Evolutionary conservation across 2,888 invertebrate genomes (phyloP), one percentile per base, ranked within the genome.

Genomic region (Formica aserva): DNA sequence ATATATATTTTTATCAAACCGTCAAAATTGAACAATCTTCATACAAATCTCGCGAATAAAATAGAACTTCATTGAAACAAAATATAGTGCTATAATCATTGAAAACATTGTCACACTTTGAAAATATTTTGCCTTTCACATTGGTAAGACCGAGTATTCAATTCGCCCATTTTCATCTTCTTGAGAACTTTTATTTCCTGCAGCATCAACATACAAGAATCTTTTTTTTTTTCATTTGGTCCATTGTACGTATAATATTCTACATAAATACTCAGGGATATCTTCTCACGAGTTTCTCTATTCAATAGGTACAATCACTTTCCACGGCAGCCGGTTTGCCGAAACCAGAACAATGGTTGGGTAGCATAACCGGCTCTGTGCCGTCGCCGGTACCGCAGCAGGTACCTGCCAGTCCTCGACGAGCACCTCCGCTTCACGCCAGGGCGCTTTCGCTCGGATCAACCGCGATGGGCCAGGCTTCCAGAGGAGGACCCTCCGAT

Each of bases 321-420:
- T 94, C 95, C 69, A 94, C 95, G 84, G 91, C 93, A 26, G 89
- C 91, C 38, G 93, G 93, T 82, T 95, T 97, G 93, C 98, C 98
- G 38, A 97, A 97, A 94, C 97, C 98, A 0, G 98, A 98, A 91
- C 98, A 98, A 91, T 98, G 98, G 98, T 95, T 98, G 88, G 97
- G 97, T 11, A 96, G 97, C 91, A 96, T 97, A 65, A 96, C 97
- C 18, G 96, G 96, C 88, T 96, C 96, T 86, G 95, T 95, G 91
- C 96, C 96, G 77, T 71, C 87, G 45, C 77, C 92, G 41, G 88
- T 86, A 67, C 76, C 69, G 38, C 80, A 89, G 35, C 89, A 89
- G 32, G 86, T 86, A 4, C 88, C 89, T 9, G 87, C 83, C 3
- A 92, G 88, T 75, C 95, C 95, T 75, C 94, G 96, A 91, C 93